A percentile compares a stretch with the other conserved stretches of the same genome.
Conservation (phyloP, 1,140 invertebrate species). For the Saxidomus purpurata region DNA sequence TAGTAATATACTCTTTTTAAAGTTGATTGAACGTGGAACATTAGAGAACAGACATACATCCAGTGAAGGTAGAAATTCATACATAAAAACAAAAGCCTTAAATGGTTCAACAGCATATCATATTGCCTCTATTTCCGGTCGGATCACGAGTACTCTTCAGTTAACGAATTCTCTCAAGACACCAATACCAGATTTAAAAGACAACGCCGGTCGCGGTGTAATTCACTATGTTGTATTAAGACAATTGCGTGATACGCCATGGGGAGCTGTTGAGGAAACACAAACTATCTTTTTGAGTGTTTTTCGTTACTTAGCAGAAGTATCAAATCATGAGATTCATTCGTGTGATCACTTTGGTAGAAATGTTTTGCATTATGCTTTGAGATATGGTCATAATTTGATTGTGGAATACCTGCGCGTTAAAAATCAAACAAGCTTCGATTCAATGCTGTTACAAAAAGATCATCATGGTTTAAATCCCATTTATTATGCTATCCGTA, state of each 20-base stretch:
- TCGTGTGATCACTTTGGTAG: neutral
- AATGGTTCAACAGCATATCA: conserved; percentile 22
- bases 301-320: neutral
- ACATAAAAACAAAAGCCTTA: neutral
- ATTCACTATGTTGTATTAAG: conserved; percentile 1
- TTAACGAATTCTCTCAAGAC: neutral
- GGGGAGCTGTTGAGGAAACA: neutral
- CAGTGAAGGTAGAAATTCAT: neutral
- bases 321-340: neutral
- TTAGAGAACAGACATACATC: no score
- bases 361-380: conserved; percentile 28
- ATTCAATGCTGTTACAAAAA: neutral
- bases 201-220: neutral
- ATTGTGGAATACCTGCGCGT: neutral
- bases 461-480: neutral
- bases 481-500: neutral
- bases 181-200: conserved; percentile 8
- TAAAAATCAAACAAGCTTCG: neutral
- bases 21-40: neutral
- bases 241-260: neutral
- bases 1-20: neutral
- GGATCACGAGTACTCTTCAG: neutral
- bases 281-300: neutral
- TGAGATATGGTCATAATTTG: neutral
- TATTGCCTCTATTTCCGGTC: neutral